Conservation (phyloP, 2,797 vertebrate genomes). For the Pelobates cultripes region DNA sequence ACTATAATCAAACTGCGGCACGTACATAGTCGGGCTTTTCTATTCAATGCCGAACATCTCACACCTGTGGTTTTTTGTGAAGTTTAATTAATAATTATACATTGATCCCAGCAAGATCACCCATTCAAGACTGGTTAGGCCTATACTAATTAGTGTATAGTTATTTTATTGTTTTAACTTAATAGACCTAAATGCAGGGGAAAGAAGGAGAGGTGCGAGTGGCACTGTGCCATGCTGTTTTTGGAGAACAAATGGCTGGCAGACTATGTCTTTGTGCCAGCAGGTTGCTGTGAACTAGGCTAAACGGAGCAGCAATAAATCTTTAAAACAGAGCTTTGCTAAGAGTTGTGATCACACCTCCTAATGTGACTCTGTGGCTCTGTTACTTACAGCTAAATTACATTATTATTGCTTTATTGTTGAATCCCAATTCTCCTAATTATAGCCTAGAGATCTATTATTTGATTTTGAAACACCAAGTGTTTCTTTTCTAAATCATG, state of each 20-base stretch:
- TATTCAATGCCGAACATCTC: slow-evolving; percentile 57
- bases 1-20: slow-evolving; percentile 61
- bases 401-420: slow-evolving; percentile 94
- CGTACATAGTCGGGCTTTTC: slow-evolving; percentile 40
- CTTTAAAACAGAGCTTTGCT: slow-evolving; percentile 66
- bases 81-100: slow-evolving; percentile 62
- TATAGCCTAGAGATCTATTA: slow-evolving; percentile 93
- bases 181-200: slow-evolving; percentile 66
- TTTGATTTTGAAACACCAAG: slow-evolving; percentile 85
- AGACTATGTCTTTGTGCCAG: slow-evolving; percentile 70
- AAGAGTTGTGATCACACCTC: slow-evolving; percentile 80
- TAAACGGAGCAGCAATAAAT: slow-evolving; percentile 68
- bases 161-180: slow-evolving; percentile 69
- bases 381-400: slow-evolving; percentile 82
- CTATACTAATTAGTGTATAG: slow-evolving; percentile 36
- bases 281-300: slow-evolving; percentile 74
- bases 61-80: slow-evolving; percentile 56
- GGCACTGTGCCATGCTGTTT: slow-evolving; percentile 66
- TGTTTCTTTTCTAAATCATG: slow-evolving; percentile 87
- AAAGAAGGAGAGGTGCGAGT: slow-evolving; percentile 65
- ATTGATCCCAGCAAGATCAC: slow-evolving; percentile 15
- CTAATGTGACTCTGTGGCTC: slow-evolving; percentile 81
- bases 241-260: slow-evolving; percentile 62
- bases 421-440: slow-evolving; percentile 93
- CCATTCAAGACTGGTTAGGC: not conserved